These are phyloP conservation scores for honey bee (Apis mellifera) DNA, from an alignment of 1,140 invertebrate genomes.

Conservation along the genomic window DNA sequence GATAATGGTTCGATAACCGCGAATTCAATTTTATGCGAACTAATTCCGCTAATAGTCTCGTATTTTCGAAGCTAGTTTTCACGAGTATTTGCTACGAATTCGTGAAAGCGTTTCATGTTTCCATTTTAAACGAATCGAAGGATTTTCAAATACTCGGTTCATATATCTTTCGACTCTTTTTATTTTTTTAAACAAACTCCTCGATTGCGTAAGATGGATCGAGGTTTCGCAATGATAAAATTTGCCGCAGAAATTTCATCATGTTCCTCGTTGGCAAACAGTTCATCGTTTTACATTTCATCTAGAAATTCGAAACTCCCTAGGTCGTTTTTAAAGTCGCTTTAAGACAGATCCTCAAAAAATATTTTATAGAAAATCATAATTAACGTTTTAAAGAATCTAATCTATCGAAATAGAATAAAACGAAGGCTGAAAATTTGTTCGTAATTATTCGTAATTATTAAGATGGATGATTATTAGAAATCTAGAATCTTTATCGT, in stretches of 20 bases:
- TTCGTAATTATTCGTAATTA: too few relatives aligned
- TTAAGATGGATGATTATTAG: too few relatives aligned
- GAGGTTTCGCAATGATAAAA: background rate
- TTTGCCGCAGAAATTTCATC: background rate
- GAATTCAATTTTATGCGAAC: constrained; percentile 19
- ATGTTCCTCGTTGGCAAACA: background rate
- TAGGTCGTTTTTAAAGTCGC: too few relatives aligned
- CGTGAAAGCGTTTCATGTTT: constrained; percentile 6
- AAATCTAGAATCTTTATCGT: too few relatives aligned
- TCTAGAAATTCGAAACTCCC: background rate
- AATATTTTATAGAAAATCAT: too few relatives aligned
- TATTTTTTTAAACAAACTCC: background rate
- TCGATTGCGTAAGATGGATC: background rate
- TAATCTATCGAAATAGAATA: too few relatives aligned
- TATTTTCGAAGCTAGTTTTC: background rate
- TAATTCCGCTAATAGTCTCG: background rate
- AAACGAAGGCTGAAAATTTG: too few relatives aligned
- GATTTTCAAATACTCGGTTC: background rate
- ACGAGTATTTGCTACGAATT: background rate
- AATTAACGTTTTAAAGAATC: too few relatives aligned
- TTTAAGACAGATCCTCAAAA: too few relatives aligned
- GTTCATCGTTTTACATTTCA: background rate
- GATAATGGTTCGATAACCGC: background rate
- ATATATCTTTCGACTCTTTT: background rate
- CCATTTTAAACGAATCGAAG: background rate